Base-by-base conservation (phyloP, 2,797 vertebrate species). In the Spinibarbus caldwelli region DNA sequence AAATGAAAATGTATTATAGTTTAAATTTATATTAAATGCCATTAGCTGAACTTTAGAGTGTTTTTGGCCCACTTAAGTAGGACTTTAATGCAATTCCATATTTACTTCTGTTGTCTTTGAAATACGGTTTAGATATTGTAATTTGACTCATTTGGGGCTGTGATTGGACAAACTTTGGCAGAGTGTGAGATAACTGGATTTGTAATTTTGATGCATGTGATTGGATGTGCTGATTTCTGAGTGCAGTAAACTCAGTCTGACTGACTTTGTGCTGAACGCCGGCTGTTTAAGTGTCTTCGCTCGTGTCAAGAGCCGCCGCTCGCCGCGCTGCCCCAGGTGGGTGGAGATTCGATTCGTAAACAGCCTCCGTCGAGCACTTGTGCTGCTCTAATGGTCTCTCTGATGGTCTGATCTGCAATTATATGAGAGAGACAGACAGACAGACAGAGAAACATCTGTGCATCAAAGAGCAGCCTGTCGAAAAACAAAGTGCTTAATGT, bases 371-470 rank as follows among this genome's bases (percentile, higher is more conserved):
- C 19, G 38, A 70, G 47, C n/a, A 31, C 67, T 82, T 72, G 41
- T 80, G 62, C 10, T 34, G 36, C 49, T 82, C 11, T 31, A 82
- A 73, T 59, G 15, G 54, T 45, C 54, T 78, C 38, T 62, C 70
- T 64, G 70, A 75, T 83, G n/a, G n/a, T 43, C 49, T 82, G 54
- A 75, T 82, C 67, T 82, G n/a, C 67, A 71, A 71, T 82, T 82
- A 72, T 11, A 7, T 49, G 23, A 73, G 47, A 29, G 38, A 82
- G 68, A 71, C 14, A 57, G 34, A 71, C 6, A 57, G 34, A 71
- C 6, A 81, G 23, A 71, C 6, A 72, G 67, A 82, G 36, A 82
- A 49, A 72, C 38, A 72, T 57, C 47, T 54, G 49, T 70, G 23
- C 31, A 80, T 80, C 14, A 72, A 21, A 82, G 79, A 57, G 47